Conservation (phyloP, 2,797 vertebrate species). For the Gallirallus australis region DNA sequence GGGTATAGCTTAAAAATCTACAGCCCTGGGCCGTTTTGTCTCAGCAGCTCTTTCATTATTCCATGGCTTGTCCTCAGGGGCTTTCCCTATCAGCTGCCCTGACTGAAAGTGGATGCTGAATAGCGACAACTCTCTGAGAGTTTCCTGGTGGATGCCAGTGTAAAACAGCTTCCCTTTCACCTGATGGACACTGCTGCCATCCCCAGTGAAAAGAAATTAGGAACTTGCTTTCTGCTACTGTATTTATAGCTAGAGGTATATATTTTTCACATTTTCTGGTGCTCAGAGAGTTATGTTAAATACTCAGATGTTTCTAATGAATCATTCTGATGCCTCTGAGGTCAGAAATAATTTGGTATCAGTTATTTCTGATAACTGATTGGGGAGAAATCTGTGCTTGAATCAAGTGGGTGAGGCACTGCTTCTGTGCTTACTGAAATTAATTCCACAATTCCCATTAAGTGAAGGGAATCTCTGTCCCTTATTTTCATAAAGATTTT, state of each 20-base stretch:
- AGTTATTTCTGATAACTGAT: background rate
- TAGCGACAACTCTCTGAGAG: background rate
- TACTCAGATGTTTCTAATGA: background rate
- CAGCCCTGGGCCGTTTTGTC: background rate
- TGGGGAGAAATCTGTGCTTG: background rate
- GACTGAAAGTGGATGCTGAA: background rate
- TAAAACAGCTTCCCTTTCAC: background rate
- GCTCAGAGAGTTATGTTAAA: background rate
- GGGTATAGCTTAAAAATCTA: background rate
- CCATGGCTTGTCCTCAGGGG: background rate
- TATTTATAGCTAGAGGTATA: background rate
- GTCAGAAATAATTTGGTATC: background rate
- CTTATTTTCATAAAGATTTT: background rate
- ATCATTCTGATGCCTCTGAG: background rate
- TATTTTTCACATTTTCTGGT: background rate
- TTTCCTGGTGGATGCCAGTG: background rate
- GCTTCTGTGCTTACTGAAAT: background rate
- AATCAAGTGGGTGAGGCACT: background rate
- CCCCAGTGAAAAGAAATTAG: background rate
- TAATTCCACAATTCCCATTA: background rate
- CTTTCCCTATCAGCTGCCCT: background rate
- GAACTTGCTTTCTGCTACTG: background rate
- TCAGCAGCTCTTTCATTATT: background rate
- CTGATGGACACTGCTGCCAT: background rate
- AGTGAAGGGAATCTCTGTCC: background rate